Evolutionary conservation across 2,113 vertebrate species (phyloP).

Genomic region (Circaetus cinerascens): DNA sequence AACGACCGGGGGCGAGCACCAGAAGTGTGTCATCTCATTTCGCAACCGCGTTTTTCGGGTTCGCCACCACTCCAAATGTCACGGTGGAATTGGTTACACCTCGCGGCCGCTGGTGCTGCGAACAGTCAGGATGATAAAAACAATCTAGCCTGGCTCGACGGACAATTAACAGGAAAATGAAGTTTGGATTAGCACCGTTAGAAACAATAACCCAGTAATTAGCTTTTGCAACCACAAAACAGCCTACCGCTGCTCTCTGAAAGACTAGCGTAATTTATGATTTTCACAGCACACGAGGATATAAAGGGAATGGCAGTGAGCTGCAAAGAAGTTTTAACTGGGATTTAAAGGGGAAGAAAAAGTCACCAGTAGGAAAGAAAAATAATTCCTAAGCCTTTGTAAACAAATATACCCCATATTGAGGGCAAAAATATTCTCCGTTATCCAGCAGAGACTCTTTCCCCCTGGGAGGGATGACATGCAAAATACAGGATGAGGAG

Average conservation of each 20-base stretch:
- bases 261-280: background rate
- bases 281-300: background rate
- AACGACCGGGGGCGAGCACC: background rate
- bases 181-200: constrained; percentile 29
- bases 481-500: fast-evolving
- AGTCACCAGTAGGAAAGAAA: background rate
- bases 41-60: background rate
- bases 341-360: constrained; percentile 8
- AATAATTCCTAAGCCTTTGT: background rate
- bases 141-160: background rate
- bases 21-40: background rate
- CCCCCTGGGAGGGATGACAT: fast-evolving
- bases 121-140: background rate
- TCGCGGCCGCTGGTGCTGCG: background rate
- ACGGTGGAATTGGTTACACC: background rate
- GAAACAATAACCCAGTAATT: constrained; percentile 57
- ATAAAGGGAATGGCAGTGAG: constrained; percentile 10
- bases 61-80: background rate
- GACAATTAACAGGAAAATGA: constrained; percentile 44
- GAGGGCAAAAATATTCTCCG: background rate
- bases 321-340: background rate
- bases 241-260: constrained; percentile 19
- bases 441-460: background rate
- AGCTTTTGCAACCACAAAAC: constrained; percentile 25
- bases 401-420: background rate